Percentiles rank a stretch among this genome's conserved stretches.
phyloP scores from a whole-genome alignment of 64 coral and sea anemone species.

The Catalaphyllia jardinei region DNA sequence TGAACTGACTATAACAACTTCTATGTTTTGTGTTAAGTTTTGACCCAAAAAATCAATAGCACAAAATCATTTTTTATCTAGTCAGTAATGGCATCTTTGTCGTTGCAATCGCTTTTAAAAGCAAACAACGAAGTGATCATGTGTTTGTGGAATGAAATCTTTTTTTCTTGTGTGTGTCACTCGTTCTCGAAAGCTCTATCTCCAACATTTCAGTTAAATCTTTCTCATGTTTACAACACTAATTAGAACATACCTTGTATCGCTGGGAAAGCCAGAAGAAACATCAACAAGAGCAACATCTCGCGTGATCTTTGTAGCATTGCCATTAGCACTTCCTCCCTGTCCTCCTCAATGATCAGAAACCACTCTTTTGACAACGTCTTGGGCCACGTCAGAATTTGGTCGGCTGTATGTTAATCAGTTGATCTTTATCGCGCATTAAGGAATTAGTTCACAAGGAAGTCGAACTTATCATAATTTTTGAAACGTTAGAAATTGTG shows the following conservation, averaged over 20 bases:
- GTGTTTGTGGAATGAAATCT: too few relatives aligned
- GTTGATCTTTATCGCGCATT: neutral
- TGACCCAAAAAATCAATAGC: too few relatives aligned
- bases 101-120: too few relatives aligned
- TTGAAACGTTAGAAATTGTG: neutral
- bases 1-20: too few relatives aligned
- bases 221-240: neutral
- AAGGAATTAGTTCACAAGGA: neutral
- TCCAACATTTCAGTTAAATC: too few relatives aligned
- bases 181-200: too few relatives aligned
- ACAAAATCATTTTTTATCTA: too few relatives aligned
- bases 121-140: too few relatives aligned
- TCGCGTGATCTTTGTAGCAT: neutral
- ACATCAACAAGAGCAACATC: neutral
- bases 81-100: too few relatives aligned
- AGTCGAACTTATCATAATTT: neutral
- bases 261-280: neutral
- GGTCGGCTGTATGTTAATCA: neutral
- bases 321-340: neutral
- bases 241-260: neutral
- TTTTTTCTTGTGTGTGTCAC: too few relatives aligned
- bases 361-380: neutral
- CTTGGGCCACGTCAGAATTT: neutral
- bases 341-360: neutral
- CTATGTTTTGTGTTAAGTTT: too few relatives aligned